Conservation (phyloP, 2,113 vertebrate species). For the Oplegnathus fasciatus region DNA sequence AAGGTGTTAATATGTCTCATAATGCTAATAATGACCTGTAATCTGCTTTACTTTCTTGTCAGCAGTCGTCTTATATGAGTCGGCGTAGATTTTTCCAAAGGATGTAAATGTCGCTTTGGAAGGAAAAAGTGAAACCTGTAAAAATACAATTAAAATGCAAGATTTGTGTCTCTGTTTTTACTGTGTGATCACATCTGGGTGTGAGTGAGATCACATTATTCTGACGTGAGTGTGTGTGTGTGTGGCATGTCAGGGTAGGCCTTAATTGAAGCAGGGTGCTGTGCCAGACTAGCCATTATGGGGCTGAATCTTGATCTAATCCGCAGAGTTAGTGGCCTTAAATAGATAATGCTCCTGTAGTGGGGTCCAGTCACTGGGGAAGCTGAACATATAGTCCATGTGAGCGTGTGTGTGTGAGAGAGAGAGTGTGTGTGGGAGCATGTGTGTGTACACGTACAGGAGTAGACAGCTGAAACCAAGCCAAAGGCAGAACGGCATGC, state of each 20-base stretch:
- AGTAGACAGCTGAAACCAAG: conserved; percentile 73
- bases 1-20: conserved; percentile 35
- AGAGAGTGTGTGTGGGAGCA: not conserved
- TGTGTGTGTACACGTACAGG: conserved; percentile 39
- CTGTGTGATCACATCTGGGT: conserved; percentile 37
- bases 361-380: conserved; percentile 65
- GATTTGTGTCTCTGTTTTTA: not conserved
- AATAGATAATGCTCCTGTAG: conserved; percentile 75
- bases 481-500: conserved; percentile 66
- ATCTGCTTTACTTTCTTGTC: conserved; percentile 34
- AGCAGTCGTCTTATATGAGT: not conserved
- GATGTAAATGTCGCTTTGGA: conserved; percentile 45
- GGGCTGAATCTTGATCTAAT: conserved; percentile 75
- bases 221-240: conserved; percentile 38
- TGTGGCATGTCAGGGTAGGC: conserved; percentile 31
- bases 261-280: conserved; percentile 73
- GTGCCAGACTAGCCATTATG: conserved; percentile 79
- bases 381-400: conserved; percentile 57
- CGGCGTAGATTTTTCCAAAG: conserved; percentile 43
- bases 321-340: conserved; percentile 75
- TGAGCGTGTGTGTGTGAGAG: conserved; percentile 10
- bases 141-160: conserved; percentile 27
- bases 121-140: conserved; percentile 23
- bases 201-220: conserved; percentile 64
- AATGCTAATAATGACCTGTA: conserved; percentile 6